phyloP scores from a whole-genome alignment of 2,797 vertebrate species.

The Pipistrellus pipistrellus region DNA sequence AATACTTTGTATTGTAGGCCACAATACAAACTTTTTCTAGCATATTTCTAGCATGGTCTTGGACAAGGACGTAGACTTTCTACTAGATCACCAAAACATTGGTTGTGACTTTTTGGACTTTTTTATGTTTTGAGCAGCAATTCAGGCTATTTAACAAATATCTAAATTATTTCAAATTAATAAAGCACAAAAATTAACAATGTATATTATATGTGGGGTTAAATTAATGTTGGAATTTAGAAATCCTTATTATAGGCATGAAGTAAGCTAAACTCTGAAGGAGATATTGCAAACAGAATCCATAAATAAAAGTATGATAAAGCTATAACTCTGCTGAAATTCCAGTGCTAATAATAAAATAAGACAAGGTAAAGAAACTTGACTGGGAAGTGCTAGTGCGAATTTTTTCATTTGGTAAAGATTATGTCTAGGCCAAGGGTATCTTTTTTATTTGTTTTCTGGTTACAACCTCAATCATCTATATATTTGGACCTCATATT shows the following conservation, averaged over 20 bases:
- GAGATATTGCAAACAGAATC: slow-evolving; percentile 11
- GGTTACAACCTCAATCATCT: slow-evolving; percentile 4
- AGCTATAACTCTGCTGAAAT: background rate
- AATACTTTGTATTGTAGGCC: slow-evolving; percentile 45
- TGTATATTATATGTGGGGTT: background rate
- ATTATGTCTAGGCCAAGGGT: background rate
- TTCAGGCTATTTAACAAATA: background rate
- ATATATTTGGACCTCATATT: background rate
- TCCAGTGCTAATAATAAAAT: slow-evolving; percentile 26
- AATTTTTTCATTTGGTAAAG: slow-evolving; percentile 31
- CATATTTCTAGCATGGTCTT: background rate
- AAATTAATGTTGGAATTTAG: slow-evolving; percentile 29
- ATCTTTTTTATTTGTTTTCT: background rate
- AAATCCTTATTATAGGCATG: background rate
- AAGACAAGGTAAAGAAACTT: background rate
- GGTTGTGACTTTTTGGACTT: background rate
- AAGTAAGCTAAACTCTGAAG: slow-evolving; percentile 20
- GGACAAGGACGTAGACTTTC: background rate
- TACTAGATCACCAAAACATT: background rate
- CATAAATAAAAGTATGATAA: background rate
- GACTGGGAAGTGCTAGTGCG: background rate
- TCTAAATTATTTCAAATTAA: slow-evolving; percentile 56
- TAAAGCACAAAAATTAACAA: background rate
- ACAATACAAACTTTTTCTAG: background rate
- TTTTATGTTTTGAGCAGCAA: slow-evolving; percentile 48